A percentile compares a stretch with the other conserved stretches of the same genome.
Conservation (phyloP, 2,797 vertebrate genomes). For the Micrastur ruficollis region DNA sequence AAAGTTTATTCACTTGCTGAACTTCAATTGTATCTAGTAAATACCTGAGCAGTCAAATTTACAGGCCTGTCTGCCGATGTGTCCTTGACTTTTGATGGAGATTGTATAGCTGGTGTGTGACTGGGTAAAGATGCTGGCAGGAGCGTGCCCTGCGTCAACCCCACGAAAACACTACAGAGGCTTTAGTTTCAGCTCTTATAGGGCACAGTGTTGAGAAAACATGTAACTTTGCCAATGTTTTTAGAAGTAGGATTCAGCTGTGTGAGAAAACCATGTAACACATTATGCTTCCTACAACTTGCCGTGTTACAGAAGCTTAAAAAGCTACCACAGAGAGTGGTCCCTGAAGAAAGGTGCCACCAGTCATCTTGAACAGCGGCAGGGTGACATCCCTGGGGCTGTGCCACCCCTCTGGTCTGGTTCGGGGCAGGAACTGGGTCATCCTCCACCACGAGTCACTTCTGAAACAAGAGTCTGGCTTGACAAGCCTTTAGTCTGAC, state of each 20-base stretch:
- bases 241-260: neutral
- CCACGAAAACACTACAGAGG: neutral
- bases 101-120: neutral
- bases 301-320: neutral
- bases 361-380: neutral
- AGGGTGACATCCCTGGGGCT: neutral
- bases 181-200: neutral
- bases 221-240: neutral
- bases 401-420: too few species aligned
- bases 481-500: neutral
- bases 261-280: neutral
- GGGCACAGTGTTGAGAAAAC: neutral
- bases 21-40: neutral
- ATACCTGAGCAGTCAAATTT: neutral
- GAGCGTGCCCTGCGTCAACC: neutral
- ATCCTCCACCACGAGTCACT: neutral
- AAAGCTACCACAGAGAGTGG: neutral
- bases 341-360: neutral
- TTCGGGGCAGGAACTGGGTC: neutral
- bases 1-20: neutral
- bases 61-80: fast-evolving
- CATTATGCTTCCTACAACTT: neutral
- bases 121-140: neutral
- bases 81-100: neutral
- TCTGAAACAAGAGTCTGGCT: neutral